Conservation (phyloP, 2,113 vertebrate genomes). For the Balaenoptera acutorostrata region DNA sequence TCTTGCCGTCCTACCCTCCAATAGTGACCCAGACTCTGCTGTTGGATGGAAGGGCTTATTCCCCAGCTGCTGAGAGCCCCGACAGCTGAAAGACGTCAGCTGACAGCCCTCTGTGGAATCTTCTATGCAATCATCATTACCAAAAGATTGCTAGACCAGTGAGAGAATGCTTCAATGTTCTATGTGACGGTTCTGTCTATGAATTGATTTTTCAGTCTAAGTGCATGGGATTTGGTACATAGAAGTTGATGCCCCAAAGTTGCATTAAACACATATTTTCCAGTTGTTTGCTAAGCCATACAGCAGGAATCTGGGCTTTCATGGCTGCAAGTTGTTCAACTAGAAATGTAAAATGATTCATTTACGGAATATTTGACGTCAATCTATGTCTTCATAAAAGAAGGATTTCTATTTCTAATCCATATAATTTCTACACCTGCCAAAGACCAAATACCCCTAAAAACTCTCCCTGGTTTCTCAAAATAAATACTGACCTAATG, state of each 20-base stretch:
- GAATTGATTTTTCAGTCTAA: constrained; percentile 32
- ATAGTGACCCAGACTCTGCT: neutral
- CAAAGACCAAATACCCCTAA: neutral
- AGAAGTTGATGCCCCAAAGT: neutral
- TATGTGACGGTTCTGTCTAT: neutral
- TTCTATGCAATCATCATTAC: neutral
- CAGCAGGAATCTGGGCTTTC: neutral
- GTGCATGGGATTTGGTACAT: neutral
- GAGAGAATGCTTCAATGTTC: neutral
- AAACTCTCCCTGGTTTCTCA: neutral
- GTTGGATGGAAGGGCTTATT: neutral
- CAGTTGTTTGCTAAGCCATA: neutral
- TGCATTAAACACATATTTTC: neutral
- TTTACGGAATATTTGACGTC: neutral
- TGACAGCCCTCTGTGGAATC: neutral
- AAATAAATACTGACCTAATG: neutral
- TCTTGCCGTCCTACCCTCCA: neutral
- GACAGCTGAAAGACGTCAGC: neutral
- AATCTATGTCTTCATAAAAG: neutral
- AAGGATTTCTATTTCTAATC: constrained; percentile 42
- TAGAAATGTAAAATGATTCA: neutral
- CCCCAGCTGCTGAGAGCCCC: neutral
- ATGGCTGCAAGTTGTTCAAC: neutral
- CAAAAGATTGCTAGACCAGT: neutral
- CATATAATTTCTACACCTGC: constrained; percentile 12